Conservation (phyloP, 2,797 vertebrate genomes). For the Podarcis siculus region DNA sequence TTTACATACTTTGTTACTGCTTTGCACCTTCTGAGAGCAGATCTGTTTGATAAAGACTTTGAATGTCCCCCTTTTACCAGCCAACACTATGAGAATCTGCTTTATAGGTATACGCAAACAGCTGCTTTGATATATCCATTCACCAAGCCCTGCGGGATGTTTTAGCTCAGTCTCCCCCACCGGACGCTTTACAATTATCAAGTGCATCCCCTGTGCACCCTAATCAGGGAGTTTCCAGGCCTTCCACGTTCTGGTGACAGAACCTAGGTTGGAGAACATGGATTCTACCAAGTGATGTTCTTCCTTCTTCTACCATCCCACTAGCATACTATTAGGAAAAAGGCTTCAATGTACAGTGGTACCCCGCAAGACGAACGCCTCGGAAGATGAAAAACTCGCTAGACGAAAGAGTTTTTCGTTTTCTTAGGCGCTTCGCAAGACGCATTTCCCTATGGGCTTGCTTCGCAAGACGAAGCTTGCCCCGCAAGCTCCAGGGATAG, state of each 20-base stretch:
- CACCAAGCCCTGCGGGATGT: not conserved
- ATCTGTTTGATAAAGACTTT: not conserved
- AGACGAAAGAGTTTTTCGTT: too few species aligned
- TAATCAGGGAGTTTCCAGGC: not conserved
- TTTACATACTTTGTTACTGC: not conserved
- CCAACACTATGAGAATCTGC: not conserved
- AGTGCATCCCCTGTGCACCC: too few species aligned
- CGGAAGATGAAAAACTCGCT: too few species aligned
- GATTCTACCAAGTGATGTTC: not conserved
- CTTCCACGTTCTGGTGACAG: not conserved
- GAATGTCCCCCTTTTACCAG: not conserved
- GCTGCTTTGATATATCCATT: not conserved
- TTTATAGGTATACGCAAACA: not conserved
- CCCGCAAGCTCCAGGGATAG: too few species aligned
- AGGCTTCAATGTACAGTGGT: too few species aligned
- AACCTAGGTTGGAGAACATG: not conserved
- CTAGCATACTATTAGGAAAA: not conserved
- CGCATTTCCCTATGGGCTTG: too few species aligned
- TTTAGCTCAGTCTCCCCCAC: not conserved
- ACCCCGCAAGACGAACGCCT: too few species aligned
- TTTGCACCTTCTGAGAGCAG: not conserved
- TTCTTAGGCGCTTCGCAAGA: too few species aligned
- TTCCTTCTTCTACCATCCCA: not conserved
- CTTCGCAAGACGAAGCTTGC: too few species aligned
- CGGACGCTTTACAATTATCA: not conserved